phyloP scores from a whole-genome alignment of 1,140 invertebrate genomes.

The Galleria mellonella region DNA sequence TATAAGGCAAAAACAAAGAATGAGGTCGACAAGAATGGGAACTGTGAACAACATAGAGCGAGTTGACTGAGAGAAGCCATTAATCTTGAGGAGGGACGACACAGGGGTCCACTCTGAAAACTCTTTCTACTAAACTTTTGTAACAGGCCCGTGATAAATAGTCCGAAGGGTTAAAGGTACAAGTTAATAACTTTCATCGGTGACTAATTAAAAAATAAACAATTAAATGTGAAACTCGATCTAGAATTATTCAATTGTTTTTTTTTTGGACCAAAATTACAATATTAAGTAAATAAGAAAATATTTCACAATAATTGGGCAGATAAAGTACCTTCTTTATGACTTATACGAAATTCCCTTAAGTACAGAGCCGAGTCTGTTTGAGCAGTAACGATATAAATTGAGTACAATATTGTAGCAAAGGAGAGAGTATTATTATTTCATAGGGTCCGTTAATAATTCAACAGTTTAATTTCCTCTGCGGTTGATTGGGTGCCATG shows the following conservation, averaged over 20 bases:
- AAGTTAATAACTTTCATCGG: constrained; percentile 18
- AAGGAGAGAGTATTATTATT: constrained; percentile 31
- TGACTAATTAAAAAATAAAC: constrained; percentile 14
- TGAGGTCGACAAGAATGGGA: constrained; percentile 24
- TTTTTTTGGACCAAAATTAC: too few relatives aligned
- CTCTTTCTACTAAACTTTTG: constrained; percentile 48
- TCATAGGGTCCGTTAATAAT: constrained; percentile 28
- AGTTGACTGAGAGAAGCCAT: constrained; percentile 43
- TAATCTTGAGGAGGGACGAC: constrained; percentile 49
- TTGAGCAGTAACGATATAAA: background rate
- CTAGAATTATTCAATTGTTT: background rate
- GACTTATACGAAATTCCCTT: too few relatives aligned
- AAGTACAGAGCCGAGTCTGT: too few relatives aligned
- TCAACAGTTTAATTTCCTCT: constrained; percentile 43
- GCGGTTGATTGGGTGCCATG: constrained; percentile 31
- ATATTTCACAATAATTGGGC: too few relatives aligned
- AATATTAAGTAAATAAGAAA: too few relatives aligned
- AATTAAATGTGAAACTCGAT: background rate
- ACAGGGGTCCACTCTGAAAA: constrained; percentile 42
- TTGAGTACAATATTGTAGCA: constrained; percentile 12
- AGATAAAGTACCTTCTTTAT: too few relatives aligned
- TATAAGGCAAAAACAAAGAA: constrained; percentile 33
- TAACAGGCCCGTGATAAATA: constrained; percentile 48
- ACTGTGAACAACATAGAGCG: constrained; percentile 21
- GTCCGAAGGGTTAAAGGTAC: constrained; percentile 27